A percentile compares a stretch with the other conserved stretches of the same genome.
Conservation (phyloP, 2,113 vertebrate genomes). For the Camelus dromedarius region DNA sequence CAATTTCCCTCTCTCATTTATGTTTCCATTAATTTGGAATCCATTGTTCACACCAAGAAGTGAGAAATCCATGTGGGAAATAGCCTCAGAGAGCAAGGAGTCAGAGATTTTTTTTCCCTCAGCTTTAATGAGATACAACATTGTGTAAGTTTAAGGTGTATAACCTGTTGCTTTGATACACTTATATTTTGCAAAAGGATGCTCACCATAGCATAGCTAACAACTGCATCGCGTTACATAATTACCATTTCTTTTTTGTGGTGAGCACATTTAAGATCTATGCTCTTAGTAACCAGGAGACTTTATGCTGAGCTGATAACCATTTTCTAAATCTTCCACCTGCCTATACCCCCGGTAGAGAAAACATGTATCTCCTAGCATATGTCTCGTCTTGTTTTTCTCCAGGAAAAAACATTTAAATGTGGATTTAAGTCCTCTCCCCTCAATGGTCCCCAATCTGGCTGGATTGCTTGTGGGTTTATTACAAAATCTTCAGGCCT, state of each 20-base stretch:
- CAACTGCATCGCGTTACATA: not conserved
- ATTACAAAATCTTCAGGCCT: not conserved
- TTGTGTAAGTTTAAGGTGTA: not conserved
- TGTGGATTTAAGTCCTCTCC: not conserved
- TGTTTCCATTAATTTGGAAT: not conserved
- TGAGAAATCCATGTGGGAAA: not conserved
- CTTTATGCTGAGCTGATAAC: not conserved
- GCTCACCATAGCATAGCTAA: not conserved
- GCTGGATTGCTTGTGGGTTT: not conserved
- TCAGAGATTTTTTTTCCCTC: not conserved
- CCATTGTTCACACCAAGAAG: not conserved
- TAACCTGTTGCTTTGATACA: not conserved
- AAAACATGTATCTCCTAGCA: not conserved
- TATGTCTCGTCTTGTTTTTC: not conserved
- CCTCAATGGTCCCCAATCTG: not conserved
- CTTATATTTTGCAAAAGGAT: not conserved
- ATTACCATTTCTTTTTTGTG: not conserved
- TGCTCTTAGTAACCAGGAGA: not conserved
- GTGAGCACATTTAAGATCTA: not conserved
- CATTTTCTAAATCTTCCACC: not conserved
- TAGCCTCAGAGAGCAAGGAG: not conserved
- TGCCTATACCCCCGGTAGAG: not conserved
- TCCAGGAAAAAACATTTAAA: not conserved
- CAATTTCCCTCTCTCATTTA: too few relatives aligned
- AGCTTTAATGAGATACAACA: not conserved